phyloP scores from a whole-genome alignment of 1,140 invertebrate species.

The Atopsyche davidsoni region DNA sequence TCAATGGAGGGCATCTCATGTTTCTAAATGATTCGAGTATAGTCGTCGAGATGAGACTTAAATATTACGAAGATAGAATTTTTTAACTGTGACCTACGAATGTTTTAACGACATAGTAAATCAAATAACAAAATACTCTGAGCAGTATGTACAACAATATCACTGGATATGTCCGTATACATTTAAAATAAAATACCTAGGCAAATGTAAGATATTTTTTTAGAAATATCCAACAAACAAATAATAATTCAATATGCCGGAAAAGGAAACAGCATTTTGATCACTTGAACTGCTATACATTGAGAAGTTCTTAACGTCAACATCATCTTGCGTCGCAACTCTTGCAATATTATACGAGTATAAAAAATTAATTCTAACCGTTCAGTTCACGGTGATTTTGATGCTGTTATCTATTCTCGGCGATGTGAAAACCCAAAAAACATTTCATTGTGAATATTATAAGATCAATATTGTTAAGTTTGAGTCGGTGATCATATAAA shows the following conservation, averaged over 20 bases:
- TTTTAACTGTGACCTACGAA: background rate
- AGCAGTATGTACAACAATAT: background rate
- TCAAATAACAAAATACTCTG: background rate
- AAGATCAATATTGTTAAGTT: slow-evolving; percentile 25
- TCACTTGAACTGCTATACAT: too few species aligned
- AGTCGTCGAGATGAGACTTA: too few species aligned
- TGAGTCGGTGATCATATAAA: slow-evolving; percentile 19
- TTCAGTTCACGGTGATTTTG: too few species aligned
- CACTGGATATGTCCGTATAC: background rate
- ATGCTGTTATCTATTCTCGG: too few species aligned
- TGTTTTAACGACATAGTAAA: background rate
- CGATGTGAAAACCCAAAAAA: slow-evolving; percentile 10
- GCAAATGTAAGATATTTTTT: slow-evolving; percentile 25
- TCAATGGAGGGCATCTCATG: too few species aligned
- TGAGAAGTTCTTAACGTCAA: too few species aligned
- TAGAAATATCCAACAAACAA: slow-evolving; percentile 15
- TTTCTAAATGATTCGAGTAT: too few species aligned
- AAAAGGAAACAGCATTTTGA: too few species aligned
- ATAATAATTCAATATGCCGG: too few species aligned
- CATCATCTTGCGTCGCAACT: too few species aligned
- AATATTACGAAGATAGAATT: background rate
- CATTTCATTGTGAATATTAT: slow-evolving; percentile 21
- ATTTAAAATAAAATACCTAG: slow-evolving; percentile 4
- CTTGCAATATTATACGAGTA: too few species aligned
- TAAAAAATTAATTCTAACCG: too few species aligned